phyloP scores from a whole-genome alignment of 2,888 invertebrate genomes.

The Disparrhopalites patrizii region DNA sequence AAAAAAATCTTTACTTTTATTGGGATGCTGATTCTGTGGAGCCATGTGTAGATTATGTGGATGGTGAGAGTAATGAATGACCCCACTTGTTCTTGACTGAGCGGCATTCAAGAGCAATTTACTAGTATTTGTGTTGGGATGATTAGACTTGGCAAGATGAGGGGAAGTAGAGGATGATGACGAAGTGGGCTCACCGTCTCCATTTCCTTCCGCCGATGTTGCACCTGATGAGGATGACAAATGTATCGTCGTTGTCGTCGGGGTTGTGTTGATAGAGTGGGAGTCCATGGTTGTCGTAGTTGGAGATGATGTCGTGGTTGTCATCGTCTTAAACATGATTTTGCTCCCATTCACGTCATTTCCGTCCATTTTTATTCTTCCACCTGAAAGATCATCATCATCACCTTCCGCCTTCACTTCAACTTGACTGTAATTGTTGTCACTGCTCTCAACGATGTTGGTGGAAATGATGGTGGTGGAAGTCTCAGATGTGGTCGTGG shows the following conservation, averaged over 20 bases:
- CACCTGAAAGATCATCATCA: no score
- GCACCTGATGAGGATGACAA: no score
- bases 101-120: slow-evolving; percentile 3
- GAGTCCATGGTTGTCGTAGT: no score
- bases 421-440: neutral
- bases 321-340: slow-evolving; percentile 6
- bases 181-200: slow-evolving; percentile 38
- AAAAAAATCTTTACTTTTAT: slow-evolving; percentile 14
- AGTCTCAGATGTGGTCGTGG: no score
- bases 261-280: slow-evolving; percentile 18
- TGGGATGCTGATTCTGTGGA: slow-evolving; percentile 23
- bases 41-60: neutral
- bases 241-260: no score
- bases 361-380: slow-evolving; percentile 22
- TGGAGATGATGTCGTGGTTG: no score
- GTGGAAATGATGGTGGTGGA: no score
- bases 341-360: slow-evolving; percentile 21
- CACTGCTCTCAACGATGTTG: no score
- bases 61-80: slow-evolving; percentile 45
- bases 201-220: slow-evolving; percentile 39
- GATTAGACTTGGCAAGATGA: slow-evolving; percentile 12
- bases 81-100: slow-evolving; percentile 38
- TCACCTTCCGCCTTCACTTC: slow-evolving; percentile 47
- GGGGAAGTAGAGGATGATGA: slow-evolving; percentile 18
- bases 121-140: slow-evolving; percentile 8